Conservation (phyloP, 2,888 invertebrate species). For the Ashinkailepas kermadecensis region DNA sequence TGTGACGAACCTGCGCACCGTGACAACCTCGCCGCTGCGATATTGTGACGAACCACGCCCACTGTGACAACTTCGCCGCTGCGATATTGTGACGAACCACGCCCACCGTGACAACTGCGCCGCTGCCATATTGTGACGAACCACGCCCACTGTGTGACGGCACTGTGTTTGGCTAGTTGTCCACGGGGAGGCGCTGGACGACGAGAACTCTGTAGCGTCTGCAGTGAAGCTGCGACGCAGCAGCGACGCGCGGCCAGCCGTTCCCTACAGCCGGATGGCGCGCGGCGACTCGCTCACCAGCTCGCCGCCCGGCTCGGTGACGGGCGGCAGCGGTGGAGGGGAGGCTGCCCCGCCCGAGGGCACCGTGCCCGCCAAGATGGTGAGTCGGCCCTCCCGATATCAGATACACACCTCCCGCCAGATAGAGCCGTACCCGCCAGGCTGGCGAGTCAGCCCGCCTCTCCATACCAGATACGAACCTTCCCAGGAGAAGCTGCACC, state of each 20-base stretch:
- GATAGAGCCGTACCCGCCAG: background rate
- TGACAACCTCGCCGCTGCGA: too few relatives aligned
- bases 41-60: too few relatives aligned
- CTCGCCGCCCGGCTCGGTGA: slow-evolving; percentile 1
- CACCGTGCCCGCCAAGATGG: slow-evolving; percentile 10
- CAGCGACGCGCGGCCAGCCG: background rate
- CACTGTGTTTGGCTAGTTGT: too few relatives aligned
- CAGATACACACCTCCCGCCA: background rate
- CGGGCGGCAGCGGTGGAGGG: slow-evolving; percentile 2
- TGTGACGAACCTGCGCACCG: too few relatives aligned
- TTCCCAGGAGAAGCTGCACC: too few relatives aligned
- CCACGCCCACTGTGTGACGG: too few relatives aligned
- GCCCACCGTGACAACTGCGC: too few relatives aligned
- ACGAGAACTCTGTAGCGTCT: background rate
- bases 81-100: too few relatives aligned
- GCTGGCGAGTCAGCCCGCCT: too few relatives aligned
- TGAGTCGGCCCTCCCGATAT: background rate
- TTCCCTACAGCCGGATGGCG: background rate
- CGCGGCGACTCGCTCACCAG: background rate
- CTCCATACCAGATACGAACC: too few relatives aligned
- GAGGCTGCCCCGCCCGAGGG: slow-evolving; percentile 1
- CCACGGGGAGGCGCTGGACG: background rate
- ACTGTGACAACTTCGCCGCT: too few relatives aligned
- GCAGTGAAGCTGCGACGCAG: background rate
- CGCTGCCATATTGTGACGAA: too few relatives aligned